A percentile compares a stretch with the other conserved stretches of the same genome.
phyloP scores from a whole-genome alignment of 2,113 vertebrate genomes.

The Circaetus cinerascens region DNA sequence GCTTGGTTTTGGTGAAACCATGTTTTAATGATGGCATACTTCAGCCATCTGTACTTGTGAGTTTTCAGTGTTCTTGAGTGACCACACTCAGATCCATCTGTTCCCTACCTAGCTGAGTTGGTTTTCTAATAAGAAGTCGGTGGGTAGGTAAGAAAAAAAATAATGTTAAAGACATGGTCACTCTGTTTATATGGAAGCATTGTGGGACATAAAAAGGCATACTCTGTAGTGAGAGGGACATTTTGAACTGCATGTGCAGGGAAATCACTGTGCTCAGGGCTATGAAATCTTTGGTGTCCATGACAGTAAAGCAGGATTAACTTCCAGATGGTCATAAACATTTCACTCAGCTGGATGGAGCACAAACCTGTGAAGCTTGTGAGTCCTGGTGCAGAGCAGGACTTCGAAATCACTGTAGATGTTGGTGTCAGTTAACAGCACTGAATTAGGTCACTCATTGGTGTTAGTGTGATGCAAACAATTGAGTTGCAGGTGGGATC shows the following conservation, averaged over 20 bases:
- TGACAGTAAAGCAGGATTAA: background rate
- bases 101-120: background rate
- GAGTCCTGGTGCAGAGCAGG: background rate
- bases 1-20: background rate
- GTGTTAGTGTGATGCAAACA: background rate
- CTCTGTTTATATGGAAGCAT: background rate
- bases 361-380: background rate
- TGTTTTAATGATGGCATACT: background rate
- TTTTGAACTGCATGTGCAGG: background rate
- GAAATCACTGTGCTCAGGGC: background rate
- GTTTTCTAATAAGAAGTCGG: background rate
- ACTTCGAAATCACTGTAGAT: background rate
- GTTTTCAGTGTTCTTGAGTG: background rate
- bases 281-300: background rate
- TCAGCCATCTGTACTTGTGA: background rate
- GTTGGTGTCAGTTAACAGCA: background rate
- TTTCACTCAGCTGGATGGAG: background rate
- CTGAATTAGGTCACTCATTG: background rate
- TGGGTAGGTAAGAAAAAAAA: background rate
- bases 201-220: background rate
- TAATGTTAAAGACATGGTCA: background rate
- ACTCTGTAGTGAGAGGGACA: background rate
- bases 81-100: background rate
- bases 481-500: background rate
- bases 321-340: background rate